These are phyloP conservation scores for Myripristis murdjan DNA, from an alignment of 2,797 vertebrate genomes.

Conservation along the genomic window DNA sequence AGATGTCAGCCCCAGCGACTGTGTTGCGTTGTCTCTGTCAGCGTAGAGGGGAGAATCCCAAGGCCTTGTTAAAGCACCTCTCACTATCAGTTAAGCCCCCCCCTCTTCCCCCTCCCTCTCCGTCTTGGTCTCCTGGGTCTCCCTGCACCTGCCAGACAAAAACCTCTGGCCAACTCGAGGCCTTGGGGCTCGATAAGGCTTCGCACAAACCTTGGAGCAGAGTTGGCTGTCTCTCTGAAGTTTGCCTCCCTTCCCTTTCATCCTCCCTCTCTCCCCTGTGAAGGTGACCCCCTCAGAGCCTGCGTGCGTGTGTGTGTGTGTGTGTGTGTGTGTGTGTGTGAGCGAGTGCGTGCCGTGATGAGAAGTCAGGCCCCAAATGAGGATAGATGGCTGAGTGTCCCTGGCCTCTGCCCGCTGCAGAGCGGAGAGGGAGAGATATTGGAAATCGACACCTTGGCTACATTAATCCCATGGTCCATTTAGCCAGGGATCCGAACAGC, in stretches of 20 bases:
- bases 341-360: slow-evolving; percentile 75
- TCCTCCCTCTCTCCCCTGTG: slow-evolving; percentile 55
- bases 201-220: slow-evolving; percentile 68
- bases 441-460: slow-evolving; percentile 83
- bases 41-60: slow-evolving; percentile 35
- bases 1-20: slow-evolving; percentile 42
- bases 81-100: slow-evolving; percentile 58
- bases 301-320: slow-evolving; percentile 40
- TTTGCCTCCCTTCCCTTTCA: slow-evolving; percentile 51
- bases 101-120: too few relatives aligned
- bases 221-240: slow-evolving; percentile 71
- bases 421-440: slow-evolving; percentile 77
- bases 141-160: slow-evolving; percentile 62
- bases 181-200: slow-evolving; percentile 62
- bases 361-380: slow-evolving; percentile 82
- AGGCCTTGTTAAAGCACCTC: slow-evolving; percentile 72
- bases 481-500: slow-evolving; percentile 70
- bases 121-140: slow-evolving; percentile 51
- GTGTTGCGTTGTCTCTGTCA: slow-evolving; percentile 26
- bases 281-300: slow-evolving; percentile 75
- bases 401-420: slow-evolving; percentile 73
- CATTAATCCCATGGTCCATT: slow-evolving; percentile 86
- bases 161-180: slow-evolving; percentile 64
- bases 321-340: slow-evolving; percentile 33
- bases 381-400: slow-evolving; percentile 83